Evolutionary conservation across 2,888 invertebrate genomes (phyloP).

Genomic region (Standfussiana lucernea): DNA sequence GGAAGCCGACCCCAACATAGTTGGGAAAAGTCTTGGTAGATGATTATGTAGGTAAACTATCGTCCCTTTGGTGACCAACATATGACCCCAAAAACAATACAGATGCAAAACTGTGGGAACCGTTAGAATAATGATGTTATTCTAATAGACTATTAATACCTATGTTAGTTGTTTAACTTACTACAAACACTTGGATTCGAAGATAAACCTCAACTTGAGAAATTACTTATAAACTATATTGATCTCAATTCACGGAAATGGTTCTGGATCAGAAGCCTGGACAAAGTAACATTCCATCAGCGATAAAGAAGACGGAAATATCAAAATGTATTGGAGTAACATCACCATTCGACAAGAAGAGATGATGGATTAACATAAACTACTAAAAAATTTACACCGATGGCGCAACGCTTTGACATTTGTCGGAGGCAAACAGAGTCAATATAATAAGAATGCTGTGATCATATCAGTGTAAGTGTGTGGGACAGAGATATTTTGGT

Average conservation of each 20-base stretch:
- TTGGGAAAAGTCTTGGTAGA: background rate
- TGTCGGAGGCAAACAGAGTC: no score
- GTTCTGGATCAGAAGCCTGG: background rate
- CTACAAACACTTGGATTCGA: conserved; percentile 1
- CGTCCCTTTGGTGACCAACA: background rate
- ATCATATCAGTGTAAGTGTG: no score
- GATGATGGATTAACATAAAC: no score
- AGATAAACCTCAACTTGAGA: conserved; percentile 18
- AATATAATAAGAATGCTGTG: no score
- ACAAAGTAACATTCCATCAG: background rate
- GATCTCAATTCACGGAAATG: background rate
- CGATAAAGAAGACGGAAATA: background rate
- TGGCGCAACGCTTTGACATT: no score
- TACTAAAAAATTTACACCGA: no score
- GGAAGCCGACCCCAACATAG: background rate
- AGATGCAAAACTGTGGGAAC: background rate
- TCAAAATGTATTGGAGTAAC: no score
- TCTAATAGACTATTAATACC: conserved; percentile 15
- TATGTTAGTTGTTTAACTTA: conserved; percentile 12
- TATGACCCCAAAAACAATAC: conserved; percentile 6
- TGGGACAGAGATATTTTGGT: no score
- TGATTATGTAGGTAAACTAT: background rate
- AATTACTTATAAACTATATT: background rate
- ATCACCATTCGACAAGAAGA: no score
- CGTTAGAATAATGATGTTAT: conserved; percentile 6